phyloP scores from a whole-genome alignment of 2,113 vertebrate genomes.

The Alethe castanea region DNA sequence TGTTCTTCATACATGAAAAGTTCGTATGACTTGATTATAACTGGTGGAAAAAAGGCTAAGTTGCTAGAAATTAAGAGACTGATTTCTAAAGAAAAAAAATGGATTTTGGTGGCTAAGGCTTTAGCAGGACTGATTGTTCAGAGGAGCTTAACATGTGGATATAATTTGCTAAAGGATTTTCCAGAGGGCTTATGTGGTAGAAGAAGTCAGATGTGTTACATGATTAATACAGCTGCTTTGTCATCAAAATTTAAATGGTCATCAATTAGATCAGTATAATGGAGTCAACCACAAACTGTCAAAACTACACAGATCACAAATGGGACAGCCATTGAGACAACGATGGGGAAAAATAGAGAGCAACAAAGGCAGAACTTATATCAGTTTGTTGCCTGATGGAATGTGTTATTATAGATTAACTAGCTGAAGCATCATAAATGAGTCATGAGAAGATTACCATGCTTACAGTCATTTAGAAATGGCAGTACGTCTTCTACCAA shows the following conservation, averaged over 20 bases:
- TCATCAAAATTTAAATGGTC: not conserved
- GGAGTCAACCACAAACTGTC: not conserved
- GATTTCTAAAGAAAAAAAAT: conserved; percentile 26
- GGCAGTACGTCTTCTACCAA: not conserved
- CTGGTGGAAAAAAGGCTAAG: not conserved
- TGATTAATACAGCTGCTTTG: not conserved
- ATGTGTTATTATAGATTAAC: not conserved
- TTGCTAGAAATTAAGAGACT: not conserved
- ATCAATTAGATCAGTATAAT: not conserved
- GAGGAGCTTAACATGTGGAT: conserved; percentile 16
- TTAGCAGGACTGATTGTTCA: conserved; percentile 17
- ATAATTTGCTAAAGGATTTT: conserved; percentile 46
- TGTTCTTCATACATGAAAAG: not conserved
- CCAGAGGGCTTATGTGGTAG: not conserved
- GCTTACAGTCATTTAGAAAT: not conserved
- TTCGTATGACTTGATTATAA: not conserved
- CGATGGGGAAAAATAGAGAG: not conserved
- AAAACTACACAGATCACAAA: not conserved
- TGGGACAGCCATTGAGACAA: not conserved
- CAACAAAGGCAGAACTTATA: not conserved
- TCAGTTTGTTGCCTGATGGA: not conserved
- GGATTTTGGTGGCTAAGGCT: not conserved
- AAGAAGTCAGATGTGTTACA: conserved; percentile 23
- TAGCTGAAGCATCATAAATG: not conserved
- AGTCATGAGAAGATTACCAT: not conserved